Evolutionary conservation across 2,797 vertebrate species (phyloP).

Genomic region (Steatocranus sp.): DNA sequence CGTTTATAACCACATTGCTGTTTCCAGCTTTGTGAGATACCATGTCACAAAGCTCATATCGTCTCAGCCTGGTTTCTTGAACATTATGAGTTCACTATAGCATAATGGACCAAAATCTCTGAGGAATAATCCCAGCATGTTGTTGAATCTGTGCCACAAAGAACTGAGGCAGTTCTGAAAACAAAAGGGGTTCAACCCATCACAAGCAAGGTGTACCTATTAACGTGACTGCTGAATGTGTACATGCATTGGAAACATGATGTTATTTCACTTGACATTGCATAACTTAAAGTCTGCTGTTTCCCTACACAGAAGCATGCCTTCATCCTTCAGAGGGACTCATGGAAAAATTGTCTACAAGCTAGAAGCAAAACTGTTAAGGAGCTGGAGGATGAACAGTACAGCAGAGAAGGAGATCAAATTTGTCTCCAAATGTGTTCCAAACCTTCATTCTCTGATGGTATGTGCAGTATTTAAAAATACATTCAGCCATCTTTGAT

Average conservation of each 20-base stretch:
- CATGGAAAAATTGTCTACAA: constrained; percentile 90
- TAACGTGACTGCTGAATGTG: neutral
- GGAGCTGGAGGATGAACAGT: constrained; percentile 85
- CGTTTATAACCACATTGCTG: neutral
- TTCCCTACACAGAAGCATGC: constrained; percentile 80
- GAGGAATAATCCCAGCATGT: neutral
- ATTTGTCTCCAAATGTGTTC: constrained; percentile 84
- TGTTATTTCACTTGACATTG: neutral
- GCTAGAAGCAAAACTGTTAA: constrained; percentile 86
- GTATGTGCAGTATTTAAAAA: constrained; percentile 75
- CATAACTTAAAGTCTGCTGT: neutral
- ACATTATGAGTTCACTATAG: neutral
- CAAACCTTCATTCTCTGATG: constrained; percentile 79
- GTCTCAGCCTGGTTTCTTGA: neutral
- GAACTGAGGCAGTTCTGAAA: neutral
- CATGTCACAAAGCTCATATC: neutral
- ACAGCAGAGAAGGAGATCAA: constrained; percentile 81
- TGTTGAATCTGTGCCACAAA: neutral
- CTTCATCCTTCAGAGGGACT: constrained; percentile 86
- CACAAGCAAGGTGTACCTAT: neutral
- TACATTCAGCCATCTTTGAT: neutral
- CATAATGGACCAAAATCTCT: neutral
- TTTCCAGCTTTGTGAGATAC: neutral
- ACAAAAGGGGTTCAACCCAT: neutral
- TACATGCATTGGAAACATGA: neutral